Percentiles rank a stretch among this genome's conserved stretches.
Evolutionary conservation across 2,888 invertebrate genomes (phyloP).

Genomic region (Gonocerus acuteangulatus): DNA sequence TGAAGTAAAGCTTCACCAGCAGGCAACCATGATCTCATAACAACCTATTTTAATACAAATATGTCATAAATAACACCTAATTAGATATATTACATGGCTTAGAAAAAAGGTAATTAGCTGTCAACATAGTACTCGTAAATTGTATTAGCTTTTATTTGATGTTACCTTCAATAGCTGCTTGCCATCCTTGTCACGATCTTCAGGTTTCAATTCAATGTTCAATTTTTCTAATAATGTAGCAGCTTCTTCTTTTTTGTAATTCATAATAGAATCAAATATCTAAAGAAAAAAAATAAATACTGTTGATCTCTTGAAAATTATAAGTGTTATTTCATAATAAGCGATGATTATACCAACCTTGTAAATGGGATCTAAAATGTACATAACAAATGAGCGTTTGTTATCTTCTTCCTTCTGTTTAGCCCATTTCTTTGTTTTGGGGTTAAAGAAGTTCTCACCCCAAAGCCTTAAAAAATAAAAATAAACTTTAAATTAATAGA

Average conservation of each 20-base stretch:
- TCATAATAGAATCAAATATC: conserved; percentile 77
- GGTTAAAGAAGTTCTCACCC: conserved; percentile 99
- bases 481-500: conserved; percentile 30
- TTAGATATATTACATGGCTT: neutral
- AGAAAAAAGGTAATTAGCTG: neutral
- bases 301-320: conserved; percentile 1
- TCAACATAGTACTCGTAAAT: neutral
- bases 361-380: conserved; percentile 97
- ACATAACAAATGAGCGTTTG: conserved; percentile 98
- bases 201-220: conserved; percentile 82
- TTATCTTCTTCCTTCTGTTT: conserved; percentile 84
- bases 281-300: conserved; percentile 43
- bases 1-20: conserved; percentile 99
- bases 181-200: conserved; percentile 94
- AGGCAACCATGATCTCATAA: conserved; percentile 99
- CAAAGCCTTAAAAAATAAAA: conserved; percentile 53
- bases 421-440: conserved; percentile 96
- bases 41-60: conserved; percentile 51
- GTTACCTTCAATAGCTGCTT: conserved; percentile 81
- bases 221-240: conserved; percentile 81
- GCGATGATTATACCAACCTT: too few relatives aligned
- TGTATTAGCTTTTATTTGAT: neutral
- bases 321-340: too few relatives aligned
- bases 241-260: conserved; percentile 91
- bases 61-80: conserved; percentile 19